Conservation (phyloP, 2,888 invertebrate species). For the Dyspetes luteomarginatus region DNA sequence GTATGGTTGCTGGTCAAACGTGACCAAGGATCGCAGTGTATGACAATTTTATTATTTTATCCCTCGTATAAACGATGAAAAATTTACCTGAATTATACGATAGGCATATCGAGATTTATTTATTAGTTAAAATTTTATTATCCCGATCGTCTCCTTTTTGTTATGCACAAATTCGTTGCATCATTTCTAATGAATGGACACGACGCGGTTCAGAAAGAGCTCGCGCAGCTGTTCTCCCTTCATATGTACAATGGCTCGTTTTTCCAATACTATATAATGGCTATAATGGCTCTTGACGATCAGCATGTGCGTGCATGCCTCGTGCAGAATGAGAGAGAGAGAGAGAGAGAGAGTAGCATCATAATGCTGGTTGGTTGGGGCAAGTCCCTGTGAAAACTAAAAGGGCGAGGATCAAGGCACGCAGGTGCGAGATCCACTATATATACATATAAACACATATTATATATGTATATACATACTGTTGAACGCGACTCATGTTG, state of each 20-base stretch:
- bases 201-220: not conserved
- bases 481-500: not conserved
- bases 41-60: too few relatives aligned
- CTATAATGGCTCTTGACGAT: not conserved
- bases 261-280: slow-evolving; percentile 12
- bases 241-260: slow-evolving; percentile 1
- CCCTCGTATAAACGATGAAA: too few relatives aligned
- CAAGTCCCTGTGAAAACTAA: slow-evolving; percentile 3
- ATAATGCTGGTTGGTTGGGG: not conserved
- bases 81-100: slow-evolving; percentile 9
- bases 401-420: slow-evolving; percentile 22
- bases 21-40: too few relatives aligned
- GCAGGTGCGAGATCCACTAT: slow-evolving; percentile 48
- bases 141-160: not conserved
- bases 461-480: too few relatives aligned
- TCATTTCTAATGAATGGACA: slow-evolving; percentile 13
- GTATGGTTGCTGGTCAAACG: too few relatives aligned
- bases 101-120: not conserved
- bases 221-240: slow-evolving; percentile 12
- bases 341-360: not conserved
- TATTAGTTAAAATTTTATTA: not conserved
- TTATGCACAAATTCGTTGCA: not conserved
- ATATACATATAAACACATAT: not conserved
- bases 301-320: not conserved
- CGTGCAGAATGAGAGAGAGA: slow-evolving; percentile 35